Evolutionary conservation across 1,140 invertebrate species (phyloP), one percentile per base, ranked within the genome.

Genomic region (Cryptotermes secundus): DNA sequence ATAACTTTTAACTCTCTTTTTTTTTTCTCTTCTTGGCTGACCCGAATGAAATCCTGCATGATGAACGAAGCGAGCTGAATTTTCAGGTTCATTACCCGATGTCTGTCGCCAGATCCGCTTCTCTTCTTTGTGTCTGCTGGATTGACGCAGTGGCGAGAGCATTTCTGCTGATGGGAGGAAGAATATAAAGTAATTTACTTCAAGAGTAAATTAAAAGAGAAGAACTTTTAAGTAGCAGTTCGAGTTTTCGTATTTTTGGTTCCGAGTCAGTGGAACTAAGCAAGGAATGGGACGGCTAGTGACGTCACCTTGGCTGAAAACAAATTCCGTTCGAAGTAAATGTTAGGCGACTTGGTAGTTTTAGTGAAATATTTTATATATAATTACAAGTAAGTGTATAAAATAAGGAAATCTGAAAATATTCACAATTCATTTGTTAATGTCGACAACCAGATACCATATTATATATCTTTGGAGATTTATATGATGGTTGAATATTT

Each of bases 161-260:
- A 72, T 72, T 72, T 72, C 59, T 72, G 59, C 26, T 9, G 59
- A 72, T 49, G 45, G 59, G 26, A 72, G 59, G 26, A 72, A 31
- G 59, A 72, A 72, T 72, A 72, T 72, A 72, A 72, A 72, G 59
- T 72, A 72, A 72, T 72, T 72, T 72, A 72, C 10, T 72, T 72
- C 26, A 72, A 72, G 59, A 10, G 59, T 72, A 72, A 72, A 72
- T 72, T 72, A 72, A n/a, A 65, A 72, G 59, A 31, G 59, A 72
- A 31, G 59, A n/a, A 72, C 26, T 72, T 72, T 72, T 72, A 72
- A 72, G 26, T 72, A 72, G 59, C 26, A 72, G 6, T 16, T 10
- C 6, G 2, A 72, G 59, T 72, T 72, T 9, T 59, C 53, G 4
- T 16, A 72, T 72, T 72, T 49, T 72, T 31, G 26, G 9, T 16